Conservation (phyloP, 2,113 vertebrate species). For the Rhodinocichla rosea region DNA sequence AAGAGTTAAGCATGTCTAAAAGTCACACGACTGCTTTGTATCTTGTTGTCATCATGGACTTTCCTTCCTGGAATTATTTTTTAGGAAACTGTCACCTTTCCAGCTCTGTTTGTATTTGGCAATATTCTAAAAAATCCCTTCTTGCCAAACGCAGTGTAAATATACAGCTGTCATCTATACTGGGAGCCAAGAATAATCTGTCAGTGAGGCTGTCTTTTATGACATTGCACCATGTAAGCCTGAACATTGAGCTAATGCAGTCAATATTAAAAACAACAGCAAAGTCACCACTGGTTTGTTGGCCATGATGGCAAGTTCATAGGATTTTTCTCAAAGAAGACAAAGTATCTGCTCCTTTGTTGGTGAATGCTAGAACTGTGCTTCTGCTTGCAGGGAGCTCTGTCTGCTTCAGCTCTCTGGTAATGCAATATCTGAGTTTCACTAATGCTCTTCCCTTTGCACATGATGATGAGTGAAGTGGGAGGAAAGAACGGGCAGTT, state of each 20-base stretch:
- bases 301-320: accelerated
- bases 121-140: background rate
- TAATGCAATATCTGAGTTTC: background rate
- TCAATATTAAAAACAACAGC: background rate
- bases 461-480: background rate
- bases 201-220: background rate
- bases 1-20: slow-evolving; percentile 9
- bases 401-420: background rate
- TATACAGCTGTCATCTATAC: slow-evolving; percentile 11
- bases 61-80: slow-evolving; percentile 65
- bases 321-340: background rate
- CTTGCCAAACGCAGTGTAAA: slow-evolving; percentile 13
- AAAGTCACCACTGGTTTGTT: background rate
- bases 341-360: background rate
- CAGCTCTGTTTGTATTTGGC: slow-evolving; percentile 45
- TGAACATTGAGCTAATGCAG: background rate
- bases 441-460: background rate
- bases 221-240: background rate
- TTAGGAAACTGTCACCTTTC: slow-evolving; percentile 44
- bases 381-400: background rate
- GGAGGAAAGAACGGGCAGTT: background rate
- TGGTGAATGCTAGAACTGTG: background rate
- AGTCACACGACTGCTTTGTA: background rate
- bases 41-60: slow-evolving; percentile 17
- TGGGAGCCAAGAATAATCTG: background rate